phyloP scores from a whole-genome alignment of 2,797 vertebrate species.

The Gadopsis bispinosus region DNA sequence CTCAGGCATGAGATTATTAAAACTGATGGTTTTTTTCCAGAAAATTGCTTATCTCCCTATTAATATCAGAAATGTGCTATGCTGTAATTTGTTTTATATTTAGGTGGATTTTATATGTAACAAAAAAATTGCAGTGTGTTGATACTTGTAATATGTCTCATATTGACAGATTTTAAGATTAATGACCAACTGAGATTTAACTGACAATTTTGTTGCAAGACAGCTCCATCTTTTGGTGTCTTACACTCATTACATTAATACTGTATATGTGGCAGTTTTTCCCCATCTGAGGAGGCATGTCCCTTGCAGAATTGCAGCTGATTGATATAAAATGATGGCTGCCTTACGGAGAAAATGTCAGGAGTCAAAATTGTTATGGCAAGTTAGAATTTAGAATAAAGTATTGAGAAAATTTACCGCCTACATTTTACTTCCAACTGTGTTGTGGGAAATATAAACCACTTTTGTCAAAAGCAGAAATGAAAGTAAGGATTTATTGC shows the following conservation, averaged over 20 bases:
- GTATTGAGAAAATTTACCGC: neutral
- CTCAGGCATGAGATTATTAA: constrained; percentile 10
- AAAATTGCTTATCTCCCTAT: too few relatives aligned
- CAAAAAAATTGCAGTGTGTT: accelerated
- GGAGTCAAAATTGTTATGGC: neutral
- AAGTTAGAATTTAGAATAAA: neutral
- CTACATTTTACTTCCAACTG: neutral
- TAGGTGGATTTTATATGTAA: neutral
- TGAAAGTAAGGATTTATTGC: constrained; percentile 30
- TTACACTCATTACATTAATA: constrained; percentile 54
- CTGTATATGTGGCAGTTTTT: constrained; percentile 61
- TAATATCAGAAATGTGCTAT: too few relatives aligned
- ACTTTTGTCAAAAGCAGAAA: constrained; percentile 45
- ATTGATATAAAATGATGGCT: neutral
- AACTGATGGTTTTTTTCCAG: neutral
- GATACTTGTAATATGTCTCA: neutral
- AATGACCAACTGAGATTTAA: neutral
- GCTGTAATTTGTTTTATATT: neutral
- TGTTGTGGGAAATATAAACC: neutral
- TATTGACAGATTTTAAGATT: neutral
- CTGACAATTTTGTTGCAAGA: constrained; percentile 44
- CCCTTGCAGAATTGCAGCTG: neutral
- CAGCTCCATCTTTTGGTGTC: constrained; percentile 75
- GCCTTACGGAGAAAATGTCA: neutral
- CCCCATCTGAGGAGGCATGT: neutral